Conservation (phyloP, 2,797 vertebrate genomes). For the Sphenopsis melanotis region DNA sequence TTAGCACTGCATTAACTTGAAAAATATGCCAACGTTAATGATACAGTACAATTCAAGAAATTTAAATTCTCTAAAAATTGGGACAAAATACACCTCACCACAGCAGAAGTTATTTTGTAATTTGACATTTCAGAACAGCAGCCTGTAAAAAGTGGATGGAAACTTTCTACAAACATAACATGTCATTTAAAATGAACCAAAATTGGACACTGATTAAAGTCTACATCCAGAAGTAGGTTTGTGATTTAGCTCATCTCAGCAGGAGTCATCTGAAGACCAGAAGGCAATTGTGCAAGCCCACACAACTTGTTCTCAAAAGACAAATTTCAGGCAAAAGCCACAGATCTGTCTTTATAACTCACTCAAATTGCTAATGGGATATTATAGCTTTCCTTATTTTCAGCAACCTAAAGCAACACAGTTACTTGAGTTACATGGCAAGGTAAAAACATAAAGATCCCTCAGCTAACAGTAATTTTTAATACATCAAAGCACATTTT, state of each 20-base stretch:
- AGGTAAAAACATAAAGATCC: constrained; percentile 21
- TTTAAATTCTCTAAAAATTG: neutral
- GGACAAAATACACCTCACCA: neutral
- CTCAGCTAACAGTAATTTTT: neutral
- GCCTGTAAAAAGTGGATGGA: neutral
- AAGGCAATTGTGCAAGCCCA: constrained; percentile 38
- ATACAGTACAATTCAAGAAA: neutral
- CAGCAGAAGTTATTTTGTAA: neutral
- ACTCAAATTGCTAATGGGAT: constrained; percentile 18
- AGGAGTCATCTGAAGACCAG: neutral
- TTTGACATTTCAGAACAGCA: neutral
- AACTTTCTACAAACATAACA: neutral
- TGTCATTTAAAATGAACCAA: neutral
- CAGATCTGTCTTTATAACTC: constrained; percentile 4
- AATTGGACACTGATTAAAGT: neutral
- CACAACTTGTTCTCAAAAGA: constrained; percentile 36
- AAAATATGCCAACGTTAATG: neutral
- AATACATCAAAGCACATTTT: constrained; percentile 46
- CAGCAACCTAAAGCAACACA: constrained; percentile 45
- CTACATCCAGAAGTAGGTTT: neutral
- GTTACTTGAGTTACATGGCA: constrained; percentile 1
- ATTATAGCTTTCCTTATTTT: constrained; percentile 19
- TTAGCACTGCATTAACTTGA: neutral
- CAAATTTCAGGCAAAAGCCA: constrained; percentile 30
- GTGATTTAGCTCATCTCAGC: constrained; percentile 12